Base-by-base conservation (phyloP, 2,113 vertebrate species). In the Pelecanus crispus region DNA sequence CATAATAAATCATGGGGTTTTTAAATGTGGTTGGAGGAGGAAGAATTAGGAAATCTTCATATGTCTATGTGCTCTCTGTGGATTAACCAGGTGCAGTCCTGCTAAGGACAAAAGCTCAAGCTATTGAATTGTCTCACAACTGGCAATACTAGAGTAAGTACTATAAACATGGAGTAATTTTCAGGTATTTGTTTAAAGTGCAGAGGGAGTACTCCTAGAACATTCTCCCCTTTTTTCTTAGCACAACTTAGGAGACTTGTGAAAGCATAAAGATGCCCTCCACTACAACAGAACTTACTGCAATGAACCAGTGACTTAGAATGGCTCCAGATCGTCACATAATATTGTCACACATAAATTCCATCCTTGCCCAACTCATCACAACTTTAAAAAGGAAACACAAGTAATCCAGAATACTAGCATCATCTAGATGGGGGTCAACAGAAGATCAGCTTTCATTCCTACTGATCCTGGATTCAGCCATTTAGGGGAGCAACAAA, bases 281-380 rank as follows among this genome's bases (percentile, higher is more conserved):
- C 20, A 49, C 21, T 53, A 70, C 10, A 80, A 61, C 45, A 61
- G 29, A 61, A 88, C 8, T 73, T 80, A 78, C 25, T 85, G 44
- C 61, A 90, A 71, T 1, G 11, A 92, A 47, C 11, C 17, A 24
- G 38, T 38, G 68, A 68, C 52, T 50, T 59, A 52, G 14, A 88
- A 79, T 22, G 44, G 40, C 32, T 85, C 50, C 0, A 0, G 26
- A 56, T 34, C 2, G 1, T 17, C 65, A 25, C 29, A 58, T 29
- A 66, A 53, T 22, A 42, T 7, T 4, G 2, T 40, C n/a, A 81
- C 32, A 59, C 49, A 45, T 55, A 95, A 85, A 94, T 26, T 21
- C 22, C 58, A 29, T 31, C 24, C 29, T 45, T 68, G 36, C 13
- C 38, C 26, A 63, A 81, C 29, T 50, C 26, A 71, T 55, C n/a